These are phyloP conservation scores for Galerucella calmariensis DNA, from an alignment of 2,888 invertebrate species.

Conservation along the genomic window DNA sequence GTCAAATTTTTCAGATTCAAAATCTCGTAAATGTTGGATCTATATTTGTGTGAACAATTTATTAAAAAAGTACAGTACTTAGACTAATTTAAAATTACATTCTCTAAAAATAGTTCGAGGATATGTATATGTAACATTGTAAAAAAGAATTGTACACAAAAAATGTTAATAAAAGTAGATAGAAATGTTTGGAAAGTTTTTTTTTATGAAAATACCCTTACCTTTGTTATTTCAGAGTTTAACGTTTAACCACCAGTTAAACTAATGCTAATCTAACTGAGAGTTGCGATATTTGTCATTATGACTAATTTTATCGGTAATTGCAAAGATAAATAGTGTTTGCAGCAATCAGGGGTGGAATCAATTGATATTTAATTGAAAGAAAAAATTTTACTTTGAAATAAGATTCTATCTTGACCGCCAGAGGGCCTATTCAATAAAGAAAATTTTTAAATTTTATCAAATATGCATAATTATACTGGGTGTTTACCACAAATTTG, in stretches of 20 bases:
- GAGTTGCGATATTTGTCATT: not conserved
- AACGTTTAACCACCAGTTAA: not conserved
- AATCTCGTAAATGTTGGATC: slow-evolving; percentile 35
- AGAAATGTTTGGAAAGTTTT: slow-evolving; percentile 42
- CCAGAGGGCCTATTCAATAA: no score
- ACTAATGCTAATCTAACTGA: not conserved
- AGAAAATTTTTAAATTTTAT: no score
- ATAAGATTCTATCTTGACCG: no score
- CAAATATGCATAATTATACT: no score
- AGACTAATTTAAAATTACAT: slow-evolving; percentile 39
- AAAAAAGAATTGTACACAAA: slow-evolving; percentile 54
- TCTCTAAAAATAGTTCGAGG: slow-evolving; percentile 46
- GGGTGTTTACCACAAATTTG: no score
- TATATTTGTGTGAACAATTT: slow-evolving; percentile 34
- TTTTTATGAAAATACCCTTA: not conserved
- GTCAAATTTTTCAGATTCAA: slow-evolving; percentile 20
- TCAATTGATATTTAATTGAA: no score
- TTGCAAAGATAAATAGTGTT: no score
- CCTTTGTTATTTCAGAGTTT: not conserved
- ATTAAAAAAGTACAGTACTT: slow-evolving; percentile 28
- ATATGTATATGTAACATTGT: slow-evolving; percentile 54
- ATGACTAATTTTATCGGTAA: not conserved
- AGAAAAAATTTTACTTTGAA: no score
- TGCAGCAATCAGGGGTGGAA: no score
- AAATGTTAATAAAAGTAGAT: slow-evolving; percentile 52